Base-by-base conservation (phyloP, 2,113 vertebrate species). In the Muscicapa adusta region DNA sequence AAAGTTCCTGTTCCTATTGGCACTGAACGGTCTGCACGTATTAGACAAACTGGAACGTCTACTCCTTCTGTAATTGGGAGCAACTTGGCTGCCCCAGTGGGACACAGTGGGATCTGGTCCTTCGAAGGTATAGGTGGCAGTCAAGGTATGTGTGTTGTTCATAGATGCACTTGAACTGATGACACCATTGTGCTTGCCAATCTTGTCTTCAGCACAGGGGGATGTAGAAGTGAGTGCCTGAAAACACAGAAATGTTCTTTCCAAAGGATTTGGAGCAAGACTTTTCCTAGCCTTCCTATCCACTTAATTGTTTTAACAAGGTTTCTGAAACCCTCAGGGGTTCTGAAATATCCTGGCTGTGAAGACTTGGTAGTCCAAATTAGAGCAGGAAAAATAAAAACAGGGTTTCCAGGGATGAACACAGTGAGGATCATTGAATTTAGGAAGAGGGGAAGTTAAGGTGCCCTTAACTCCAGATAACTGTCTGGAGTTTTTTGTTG, bases 81-180 rank as follows among this genome's bases (percentile, higher is more conserved):
- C 98, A 99, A 99, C 97, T 92, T 98, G 83, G 99, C 99, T 94
- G 98, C 99, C 48, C 98, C 99, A 9, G 99, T 99, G 60, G 99
- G 99, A 76, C 99, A 99, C 25, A 99, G 99, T 95, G 99, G 99
- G 92, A 99, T 99, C 95, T 99, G 99, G 99, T 99, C 99, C 72
- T 99, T 99, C 48, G 98, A 98, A 98, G 99, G 99, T 63, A 99
- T 99, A 89, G 99, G 99, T 96, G 99, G 98, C 95, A 99, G 97
- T 97, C 99, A 99, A 91, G 99, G 99, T 99, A 97, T 34, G 97
- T 34, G 97, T 93, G 43, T 22, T 14, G 34, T 25, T 66, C 14
- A 6, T 2, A 25, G 48, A 6, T 24, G n/a, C 26, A 1, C 43
- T 63, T 48, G 25, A 23, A 0, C 10, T 56, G 26, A 31, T 34